phyloP scores from a whole-genome alignment of 2,113 vertebrate species.

The Pyxicephalus adspersus region DNA sequence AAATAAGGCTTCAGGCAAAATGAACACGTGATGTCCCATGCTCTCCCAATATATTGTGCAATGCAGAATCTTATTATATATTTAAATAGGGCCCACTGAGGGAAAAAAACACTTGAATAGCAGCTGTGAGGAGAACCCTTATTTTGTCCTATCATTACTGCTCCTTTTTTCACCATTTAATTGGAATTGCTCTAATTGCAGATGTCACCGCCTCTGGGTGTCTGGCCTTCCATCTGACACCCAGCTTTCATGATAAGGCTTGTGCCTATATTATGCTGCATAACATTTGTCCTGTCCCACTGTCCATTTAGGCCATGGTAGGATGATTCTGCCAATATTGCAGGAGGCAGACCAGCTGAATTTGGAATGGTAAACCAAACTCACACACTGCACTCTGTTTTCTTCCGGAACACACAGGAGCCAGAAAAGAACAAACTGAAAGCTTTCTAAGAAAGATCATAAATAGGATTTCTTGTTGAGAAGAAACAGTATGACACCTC shows the following conservation, averaged over 20 bases:
- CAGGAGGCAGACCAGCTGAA: slow-evolving; percentile 40
- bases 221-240: slow-evolving; percentile 61
- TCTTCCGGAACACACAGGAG: slow-evolving; percentile 30
- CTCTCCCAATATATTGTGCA: not conserved
- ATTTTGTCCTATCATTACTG: slow-evolving; percentile 38
- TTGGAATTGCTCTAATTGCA: slow-evolving; percentile 63
- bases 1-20: not conserved
- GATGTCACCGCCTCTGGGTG: slow-evolving; percentile 61
- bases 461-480: slow-evolving; percentile 48
- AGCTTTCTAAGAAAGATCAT: slow-evolving; percentile 50
- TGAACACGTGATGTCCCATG: not conserved
- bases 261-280: slow-evolving; percentile 16
- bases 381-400: slow-evolving; percentile 4
- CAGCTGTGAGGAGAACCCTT: slow-evolving; percentile 51
- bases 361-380: slow-evolving; percentile 43
- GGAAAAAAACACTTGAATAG: slow-evolving; percentile 11
- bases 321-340: slow-evolving; percentile 57
- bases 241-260: slow-evolving; percentile 55
- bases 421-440: slow-evolving; percentile 38
- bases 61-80: not conserved
- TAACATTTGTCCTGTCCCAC: slow-evolving; percentile 57
- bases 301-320: slow-evolving; percentile 56
- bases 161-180: slow-evolving; percentile 31
- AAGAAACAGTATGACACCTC: slow-evolving; percentile 49
- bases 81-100: not conserved